A percentile compares a stretch with the other conserved stretches of the same genome.
Conservation (phyloP, 2,113 vertebrate species). For the Lagopus leucura region DNA sequence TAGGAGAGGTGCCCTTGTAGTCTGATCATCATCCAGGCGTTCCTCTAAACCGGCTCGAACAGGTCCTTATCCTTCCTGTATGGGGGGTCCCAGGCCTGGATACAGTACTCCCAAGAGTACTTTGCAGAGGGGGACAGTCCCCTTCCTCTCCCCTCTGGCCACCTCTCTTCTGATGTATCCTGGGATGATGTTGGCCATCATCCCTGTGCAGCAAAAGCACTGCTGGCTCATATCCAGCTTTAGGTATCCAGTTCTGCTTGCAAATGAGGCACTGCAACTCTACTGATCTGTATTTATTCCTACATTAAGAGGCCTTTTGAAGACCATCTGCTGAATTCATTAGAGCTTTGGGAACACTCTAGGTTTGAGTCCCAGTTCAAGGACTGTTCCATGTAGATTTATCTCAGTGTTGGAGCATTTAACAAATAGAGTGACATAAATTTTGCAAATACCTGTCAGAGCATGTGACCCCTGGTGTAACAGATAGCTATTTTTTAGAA, state of each 20-base stretch:
- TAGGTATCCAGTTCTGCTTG: neutral
- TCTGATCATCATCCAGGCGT: too few species aligned
- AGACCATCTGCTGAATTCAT: neutral
- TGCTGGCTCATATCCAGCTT: too few species aligned
- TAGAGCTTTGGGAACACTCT: neutral
- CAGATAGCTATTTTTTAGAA: neutral
- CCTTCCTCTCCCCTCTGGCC: too few species aligned
- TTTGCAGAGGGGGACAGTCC: too few species aligned
- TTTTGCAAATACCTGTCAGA: neutral
- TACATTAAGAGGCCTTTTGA: neutral
- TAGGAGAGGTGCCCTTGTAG: too few species aligned
- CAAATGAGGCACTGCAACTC: neutral
- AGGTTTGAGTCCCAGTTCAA: neutral
- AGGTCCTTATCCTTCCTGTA: too few species aligned
- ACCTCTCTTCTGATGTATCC: too few species aligned
- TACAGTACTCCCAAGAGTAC: too few species aligned
- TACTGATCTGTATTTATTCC: neutral
- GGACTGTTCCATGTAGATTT: neutral
- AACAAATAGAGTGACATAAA: neutral
- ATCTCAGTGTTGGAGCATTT: neutral
- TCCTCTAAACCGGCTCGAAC: too few species aligned
- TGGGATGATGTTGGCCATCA: too few species aligned
- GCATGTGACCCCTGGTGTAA: neutral
- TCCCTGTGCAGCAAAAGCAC: too few species aligned
- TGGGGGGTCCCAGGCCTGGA: too few species aligned